phyloP scores from a whole-genome alignment of 2,888 invertebrate species.

The Acanthacorydalis orientalis region DNA sequence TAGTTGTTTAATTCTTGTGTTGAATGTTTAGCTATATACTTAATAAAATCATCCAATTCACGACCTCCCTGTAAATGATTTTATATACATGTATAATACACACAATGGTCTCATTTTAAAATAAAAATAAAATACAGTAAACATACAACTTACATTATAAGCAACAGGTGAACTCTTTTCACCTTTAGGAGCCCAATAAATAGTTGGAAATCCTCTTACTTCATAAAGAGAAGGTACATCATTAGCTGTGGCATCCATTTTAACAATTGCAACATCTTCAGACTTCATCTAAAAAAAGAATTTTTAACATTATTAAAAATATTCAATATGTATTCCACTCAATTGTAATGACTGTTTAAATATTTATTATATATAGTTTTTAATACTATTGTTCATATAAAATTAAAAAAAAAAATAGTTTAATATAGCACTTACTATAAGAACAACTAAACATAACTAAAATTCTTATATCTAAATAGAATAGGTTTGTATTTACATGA shows the following conservation, averaged over 20 bases:
- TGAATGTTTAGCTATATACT: conserved; percentile 85
- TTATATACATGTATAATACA: conserved; percentile 1
- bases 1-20: conserved; percentile 74
- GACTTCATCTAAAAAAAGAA: conserved; percentile 42
- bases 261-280: conserved; percentile 83
- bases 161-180: conserved; percentile 57
- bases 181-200: conserved; percentile 88
- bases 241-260: conserved; percentile 97
- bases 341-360: background rate
- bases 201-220: conserved; percentile 93
- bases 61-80: conserved; percentile 62
- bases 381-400: background rate
- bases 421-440: too few species aligned
- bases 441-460: too few species aligned
- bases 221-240: conserved; percentile 86
- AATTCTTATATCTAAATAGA: too few species aligned
- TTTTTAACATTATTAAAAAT: background rate
- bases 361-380: background rate
- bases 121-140: background rate
- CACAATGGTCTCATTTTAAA: conserved; percentile 2
- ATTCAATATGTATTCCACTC: background rate
- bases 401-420: too few species aligned
- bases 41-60: conserved; percentile 82
- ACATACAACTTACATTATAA: conserved; percentile 52
- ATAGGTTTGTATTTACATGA: too few species aligned